phyloP scores from a whole-genome alignment of 2,113 vertebrate species.

The Chrysochloris asiatica region DNA sequence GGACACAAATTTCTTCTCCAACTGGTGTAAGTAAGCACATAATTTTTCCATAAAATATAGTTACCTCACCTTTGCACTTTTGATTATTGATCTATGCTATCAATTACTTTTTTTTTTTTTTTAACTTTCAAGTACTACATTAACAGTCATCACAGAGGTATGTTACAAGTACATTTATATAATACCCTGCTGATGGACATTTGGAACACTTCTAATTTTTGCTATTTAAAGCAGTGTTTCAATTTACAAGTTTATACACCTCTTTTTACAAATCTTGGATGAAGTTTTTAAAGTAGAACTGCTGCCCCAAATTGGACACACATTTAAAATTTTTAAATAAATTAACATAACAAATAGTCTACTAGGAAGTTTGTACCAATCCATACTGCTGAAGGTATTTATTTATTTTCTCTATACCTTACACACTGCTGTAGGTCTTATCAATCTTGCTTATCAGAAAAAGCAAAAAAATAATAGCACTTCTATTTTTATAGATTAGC shows the following conservation, averaged over 20 bases:
- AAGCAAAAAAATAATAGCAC: too few relatives aligned
- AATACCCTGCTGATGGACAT: neutral
- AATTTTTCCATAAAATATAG: conserved; percentile 18
- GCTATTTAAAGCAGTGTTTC: neutral
- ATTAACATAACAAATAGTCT: neutral
- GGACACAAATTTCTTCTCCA: neutral
- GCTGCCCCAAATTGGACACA: neutral
- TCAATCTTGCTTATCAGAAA: too few relatives aligned
- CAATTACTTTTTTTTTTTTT: too few relatives aligned
- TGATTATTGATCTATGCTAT: too few relatives aligned
- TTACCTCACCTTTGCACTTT: conserved; percentile 31
- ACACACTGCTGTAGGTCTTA: neutral
- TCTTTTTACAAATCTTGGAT: conserved; percentile 2
- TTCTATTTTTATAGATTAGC: conserved; percentile 12
- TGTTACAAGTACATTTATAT: neutral
- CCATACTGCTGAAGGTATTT: neutral
- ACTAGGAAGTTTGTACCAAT: neutral
- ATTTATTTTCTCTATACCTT: neutral
- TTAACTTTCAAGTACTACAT: neutral
- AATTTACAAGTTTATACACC: neutral
- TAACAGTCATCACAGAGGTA: neutral
- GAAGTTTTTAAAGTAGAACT: conserved; percentile 11
- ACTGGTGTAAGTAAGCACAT: neutral
- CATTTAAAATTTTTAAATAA: neutral
- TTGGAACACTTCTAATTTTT: conserved; percentile 23